A percentile compares a stretch with the other conserved stretches of the same genome.
Conservation (phyloP, 64 coral and sea anemone species). For the Stichodactyla helianthus region DNA sequence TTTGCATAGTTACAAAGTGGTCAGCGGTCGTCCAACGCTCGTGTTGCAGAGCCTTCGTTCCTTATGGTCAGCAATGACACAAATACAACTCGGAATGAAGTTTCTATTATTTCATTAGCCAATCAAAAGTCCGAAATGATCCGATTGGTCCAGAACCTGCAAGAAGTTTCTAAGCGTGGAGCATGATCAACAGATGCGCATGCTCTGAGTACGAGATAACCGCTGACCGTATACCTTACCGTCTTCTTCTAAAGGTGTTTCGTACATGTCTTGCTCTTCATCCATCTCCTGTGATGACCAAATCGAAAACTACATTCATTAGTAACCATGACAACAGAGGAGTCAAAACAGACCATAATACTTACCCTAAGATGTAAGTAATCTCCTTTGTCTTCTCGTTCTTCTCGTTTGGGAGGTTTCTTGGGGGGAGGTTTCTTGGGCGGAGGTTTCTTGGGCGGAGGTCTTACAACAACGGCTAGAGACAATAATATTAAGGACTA, state of each 20-base stretch:
- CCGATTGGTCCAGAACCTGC: not conserved
- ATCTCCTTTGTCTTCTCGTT: not conserved
- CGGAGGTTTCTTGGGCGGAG: conserved; percentile 1
- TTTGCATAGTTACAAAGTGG: no score
- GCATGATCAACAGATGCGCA: not conserved
- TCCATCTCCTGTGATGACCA: not conserved
- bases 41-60: no score
- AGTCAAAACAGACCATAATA: not conserved
- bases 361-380: not conserved
- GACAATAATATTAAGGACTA: not conserved
- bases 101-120: no score
- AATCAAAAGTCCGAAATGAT: no score
- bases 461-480: conserved; percentile 10
- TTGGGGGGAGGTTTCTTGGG: not conserved
- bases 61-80: no score
- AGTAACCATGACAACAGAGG: no score
- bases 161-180: not conserved
- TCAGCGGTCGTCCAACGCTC: no score
- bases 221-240: conserved; percentile 2
- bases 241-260: conserved; percentile 2
- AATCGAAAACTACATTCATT: not conserved
- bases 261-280: not conserved
- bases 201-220: not conserved
- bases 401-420: not conserved
- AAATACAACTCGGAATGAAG: no score